Base-by-base conservation (phyloP, 2,888 invertebrate genomes). In the Oithona nana region DNA sequence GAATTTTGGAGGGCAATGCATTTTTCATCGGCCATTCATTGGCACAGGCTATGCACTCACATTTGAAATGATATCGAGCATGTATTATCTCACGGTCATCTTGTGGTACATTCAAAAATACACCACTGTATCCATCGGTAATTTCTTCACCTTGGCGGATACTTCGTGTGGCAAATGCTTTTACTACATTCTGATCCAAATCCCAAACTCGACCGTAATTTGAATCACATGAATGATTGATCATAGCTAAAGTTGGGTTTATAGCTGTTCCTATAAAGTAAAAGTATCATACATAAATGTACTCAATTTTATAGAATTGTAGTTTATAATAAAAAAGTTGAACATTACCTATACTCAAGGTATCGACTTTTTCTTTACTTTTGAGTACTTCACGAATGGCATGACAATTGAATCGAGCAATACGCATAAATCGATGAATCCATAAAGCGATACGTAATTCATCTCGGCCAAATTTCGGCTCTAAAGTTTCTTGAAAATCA, bases 151-250 rank as follows among this genome's bases (percentile, higher is more conserved):
- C 59, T 29, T n/a, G 3, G n/a, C 20, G 22, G 24, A 59, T 59
- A 3, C n/a, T n/a, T 48, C 59, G 22, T 3, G 59, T 59, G 28
- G 59, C 59, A 50, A 59, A 59, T n/a, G 59, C 59, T 28, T n/a
- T 49, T n/a, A 59, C 49, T 16, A 4, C 13, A n/a, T 49, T 26
- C 2, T 24, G 28, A 50, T 48, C 26, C n/a, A 24, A 28, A 50
- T 48, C n/a, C 59, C 59, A 59, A 16, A 59, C 59, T 3, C 59
- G 59, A n/a, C 59, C 59, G 28, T 59, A 49, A 29, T 59, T 59
- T 16, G 59, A 49, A 26, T 59, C 59, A 29, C 59, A 59, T 6
- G 59, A 59, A 49, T 59, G 59, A 28, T 59, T 59, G 20, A 59
- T 59, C 28, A 59, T 16, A 26, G 59, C 59, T n/a, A 59, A 24